A percentile compares a stretch with the other conserved stretches of the same genome.
Evolutionary conservation across 2,797 vertebrate genomes (phyloP).

Genomic region (Danio aesculapii): DNA sequence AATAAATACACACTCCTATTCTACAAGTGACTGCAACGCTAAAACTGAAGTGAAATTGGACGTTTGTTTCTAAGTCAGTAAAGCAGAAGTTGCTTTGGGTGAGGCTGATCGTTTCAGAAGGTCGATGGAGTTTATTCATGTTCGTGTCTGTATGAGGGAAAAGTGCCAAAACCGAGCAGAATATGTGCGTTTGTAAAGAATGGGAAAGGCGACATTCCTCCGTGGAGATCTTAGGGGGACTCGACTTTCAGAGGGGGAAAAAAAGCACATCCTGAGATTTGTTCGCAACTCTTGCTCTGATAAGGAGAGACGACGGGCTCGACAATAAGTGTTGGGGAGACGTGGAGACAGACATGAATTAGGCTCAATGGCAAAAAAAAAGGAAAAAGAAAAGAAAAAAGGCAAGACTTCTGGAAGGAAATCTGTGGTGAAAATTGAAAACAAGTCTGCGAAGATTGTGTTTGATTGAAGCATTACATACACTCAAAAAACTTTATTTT

Average conservation of each 20-base stretch:
- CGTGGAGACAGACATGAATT: background rate
- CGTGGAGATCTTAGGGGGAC: conserved; percentile 22
- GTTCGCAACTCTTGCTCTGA: conserved; percentile 21
- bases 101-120: conserved; percentile 18
- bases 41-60: conserved; percentile 29
- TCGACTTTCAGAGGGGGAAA: conserved; percentile 3
- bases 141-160: background rate
- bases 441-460: background rate
- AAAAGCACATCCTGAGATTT: conserved; percentile 48
- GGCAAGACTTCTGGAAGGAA: background rate
- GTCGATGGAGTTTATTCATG: background rate
- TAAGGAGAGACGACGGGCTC: conserved; percentile 12
- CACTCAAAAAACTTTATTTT: too few species aligned
- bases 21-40: too few species aligned
- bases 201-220: conserved; percentile 24
- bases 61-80: background rate
- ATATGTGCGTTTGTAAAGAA: conserved; percentile 14
- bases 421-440: background rate
- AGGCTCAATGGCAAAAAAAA: background rate
- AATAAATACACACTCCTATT: too few species aligned
- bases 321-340: conserved; percentile 19
- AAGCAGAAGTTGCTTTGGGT: conserved; percentile 23
- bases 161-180: background rate
- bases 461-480: background rate
- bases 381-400: background rate